Base-by-base conservation (phyloP, 2,888 invertebrate species). In the Coelopa pilipes region DNA sequence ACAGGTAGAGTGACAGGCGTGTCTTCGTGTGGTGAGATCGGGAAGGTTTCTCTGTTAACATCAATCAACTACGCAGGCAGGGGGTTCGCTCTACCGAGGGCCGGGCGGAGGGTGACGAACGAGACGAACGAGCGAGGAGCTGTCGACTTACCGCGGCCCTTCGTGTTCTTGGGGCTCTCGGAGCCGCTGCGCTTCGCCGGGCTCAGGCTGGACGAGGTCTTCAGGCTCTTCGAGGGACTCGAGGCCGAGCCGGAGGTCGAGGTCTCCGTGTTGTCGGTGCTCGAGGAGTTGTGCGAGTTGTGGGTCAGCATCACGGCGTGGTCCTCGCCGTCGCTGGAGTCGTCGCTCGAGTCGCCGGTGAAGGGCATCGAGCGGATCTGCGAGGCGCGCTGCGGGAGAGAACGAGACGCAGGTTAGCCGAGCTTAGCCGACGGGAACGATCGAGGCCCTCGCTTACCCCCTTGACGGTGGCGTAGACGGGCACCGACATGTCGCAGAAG, bases 291-390 rank as follows among this genome's bases (percentile, higher is more conserved):
- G 78, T 88, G 88, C 74, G 88, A 88, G 74, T 88, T 88, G 76
- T 88, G 87, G 69, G 88, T 87, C 17, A 88, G 81, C 84, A 88
- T 85, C 60, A 87, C 87, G 60, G 87, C 87, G 79, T 88, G 87
- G 75, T 93, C 95, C 86, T 96, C 96, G 46, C 97, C 96, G 84
- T 97, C 97, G 12, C 96, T 96, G 1, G 96, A 97, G 85, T 98
- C 97, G 84, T 97, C 97, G 0, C 96, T 96, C 5, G 96, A 96
- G 81, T 98, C 97, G 1, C 97, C 97, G 17, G 95, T 96, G 86
- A 98, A 97, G 11, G 97, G 97, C 92, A 97, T 96, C 62, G 96
- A 97, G 80, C 97, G 91, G 81, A 98, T 98, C 89, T 97, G 97
- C 87, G 97, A 96, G 78, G 97, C 97, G 82, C 97, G 92, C 92